These are phyloP conservation scores for Noctilio leporinus DNA, from an alignment of 2,113 vertebrate species.

Conservation along the genomic window DNA sequence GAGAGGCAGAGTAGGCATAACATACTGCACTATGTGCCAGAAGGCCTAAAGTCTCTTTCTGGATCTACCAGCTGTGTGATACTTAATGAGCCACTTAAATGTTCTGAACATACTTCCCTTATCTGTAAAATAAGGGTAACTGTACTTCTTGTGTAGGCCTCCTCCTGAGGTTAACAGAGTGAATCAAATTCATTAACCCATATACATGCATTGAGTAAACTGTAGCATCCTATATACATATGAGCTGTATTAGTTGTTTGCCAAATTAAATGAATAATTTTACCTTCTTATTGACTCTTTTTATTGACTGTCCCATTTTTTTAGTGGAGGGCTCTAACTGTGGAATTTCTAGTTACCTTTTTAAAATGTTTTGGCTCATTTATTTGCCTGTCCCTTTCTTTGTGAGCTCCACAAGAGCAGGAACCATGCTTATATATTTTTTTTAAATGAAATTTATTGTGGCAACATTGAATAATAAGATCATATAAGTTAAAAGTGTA, in stretches of 20 bases:
- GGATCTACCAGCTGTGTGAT: not conserved
- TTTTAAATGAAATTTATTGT: no score
- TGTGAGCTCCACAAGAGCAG: no score
- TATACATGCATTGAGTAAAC: accelerated
- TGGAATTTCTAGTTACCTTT: not conserved
- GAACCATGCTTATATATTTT: no score
- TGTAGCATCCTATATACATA: not conserved
- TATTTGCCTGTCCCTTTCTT: no score
- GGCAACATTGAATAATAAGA: no score
- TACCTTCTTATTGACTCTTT: not conserved
- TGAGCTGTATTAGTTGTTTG: not conserved
- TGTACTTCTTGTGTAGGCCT: accelerated
- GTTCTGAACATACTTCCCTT: not conserved
- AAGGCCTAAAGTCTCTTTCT: not conserved
- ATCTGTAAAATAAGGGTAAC: not conserved
- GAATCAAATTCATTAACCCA: not conserved
- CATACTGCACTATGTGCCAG: accelerated
- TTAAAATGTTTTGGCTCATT: no score
- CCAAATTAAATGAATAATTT: not conserved
- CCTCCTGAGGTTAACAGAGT: not conserved
- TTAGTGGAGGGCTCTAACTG: not conserved
- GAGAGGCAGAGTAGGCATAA: not conserved
- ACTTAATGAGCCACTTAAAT: not conserved
- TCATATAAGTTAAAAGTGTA: no score
- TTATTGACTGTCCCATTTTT: not conserved